These are phyloP conservation scores for Chromis chromis DNA, from an alignment of 2,797 vertebrate species.

Conservation along the genomic window DNA sequence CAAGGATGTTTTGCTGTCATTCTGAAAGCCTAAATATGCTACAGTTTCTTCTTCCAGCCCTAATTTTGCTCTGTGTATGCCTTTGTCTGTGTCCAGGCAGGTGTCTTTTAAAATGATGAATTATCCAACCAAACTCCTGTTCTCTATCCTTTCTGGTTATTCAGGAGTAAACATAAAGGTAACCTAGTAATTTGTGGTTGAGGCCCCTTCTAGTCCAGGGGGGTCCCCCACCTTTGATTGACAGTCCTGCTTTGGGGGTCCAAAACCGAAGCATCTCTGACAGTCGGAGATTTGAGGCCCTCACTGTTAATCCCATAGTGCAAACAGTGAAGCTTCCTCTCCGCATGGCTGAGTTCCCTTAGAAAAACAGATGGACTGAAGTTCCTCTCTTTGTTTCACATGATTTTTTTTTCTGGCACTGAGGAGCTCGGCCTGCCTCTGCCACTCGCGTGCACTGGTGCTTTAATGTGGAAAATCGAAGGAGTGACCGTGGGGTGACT, in stretches of 20 bases:
- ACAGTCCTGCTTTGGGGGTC: constrained; percentile 55
- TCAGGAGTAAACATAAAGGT: constrained; percentile 27
- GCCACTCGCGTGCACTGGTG: constrained; percentile 24
- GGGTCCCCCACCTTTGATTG: constrained; percentile 51
- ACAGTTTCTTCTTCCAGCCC: background rate
- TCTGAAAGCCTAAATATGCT: constrained; percentile 6
- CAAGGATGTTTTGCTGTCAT: constrained; percentile 1
- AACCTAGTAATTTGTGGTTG: constrained; percentile 18
- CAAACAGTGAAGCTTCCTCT: constrained; percentile 69
- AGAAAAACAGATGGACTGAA: constrained; percentile 82
- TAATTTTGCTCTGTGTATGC: background rate
- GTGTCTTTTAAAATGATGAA: constrained; percentile 8
- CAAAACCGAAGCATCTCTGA: constrained; percentile 56
- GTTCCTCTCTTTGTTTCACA: constrained; percentile 79
- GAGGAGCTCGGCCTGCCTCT: constrained; percentile 38
- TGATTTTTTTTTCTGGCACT: constrained; percentile 39
- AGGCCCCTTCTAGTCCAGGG: constrained; percentile 5
- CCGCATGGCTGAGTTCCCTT: constrained; percentile 74
- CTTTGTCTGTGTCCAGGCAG: constrained; percentile 1
- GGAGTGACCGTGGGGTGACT: constrained; percentile 3
- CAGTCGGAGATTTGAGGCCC: constrained; percentile 74
- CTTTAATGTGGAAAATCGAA: constrained; percentile 49
- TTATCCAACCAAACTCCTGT: constrained; percentile 11
- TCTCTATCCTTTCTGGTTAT: constrained; percentile 10
- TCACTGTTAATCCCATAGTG: constrained; percentile 74